Percentiles rank a stretch among this genome's conserved stretches.
phyloP scores from a whole-genome alignment of 2,113 vertebrate genomes.

The Opisthocomus hoazin region DNA sequence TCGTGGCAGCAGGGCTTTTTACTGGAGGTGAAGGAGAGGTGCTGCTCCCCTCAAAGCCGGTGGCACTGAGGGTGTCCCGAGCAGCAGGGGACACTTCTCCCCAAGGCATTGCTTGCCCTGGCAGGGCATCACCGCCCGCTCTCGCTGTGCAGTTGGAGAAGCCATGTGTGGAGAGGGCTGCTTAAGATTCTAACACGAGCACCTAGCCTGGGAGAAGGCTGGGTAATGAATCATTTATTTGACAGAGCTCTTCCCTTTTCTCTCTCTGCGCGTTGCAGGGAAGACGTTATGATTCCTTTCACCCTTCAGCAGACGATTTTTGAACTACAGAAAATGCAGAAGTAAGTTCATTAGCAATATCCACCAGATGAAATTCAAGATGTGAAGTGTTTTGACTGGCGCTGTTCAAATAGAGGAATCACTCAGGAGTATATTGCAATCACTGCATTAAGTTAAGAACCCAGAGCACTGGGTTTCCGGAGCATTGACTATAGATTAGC shows the following conservation, averaged over 20 bases:
- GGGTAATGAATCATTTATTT: background rate
- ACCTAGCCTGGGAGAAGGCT: background rate
- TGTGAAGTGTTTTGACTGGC: background rate
- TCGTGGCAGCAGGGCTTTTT: background rate
- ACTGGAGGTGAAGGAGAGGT: background rate
- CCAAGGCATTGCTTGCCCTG: fast-evolving
- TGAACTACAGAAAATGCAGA: background rate
- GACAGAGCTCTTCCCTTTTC: background rate
- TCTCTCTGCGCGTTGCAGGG: background rate
- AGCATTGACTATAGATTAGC: slow-evolving; percentile 36
- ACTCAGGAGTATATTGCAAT: background rate
- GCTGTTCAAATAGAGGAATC: background rate
- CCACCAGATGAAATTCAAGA: background rate
- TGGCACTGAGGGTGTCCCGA: background rate
- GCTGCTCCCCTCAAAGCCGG: background rate
- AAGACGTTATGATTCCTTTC: background rate
- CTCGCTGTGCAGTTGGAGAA: background rate
- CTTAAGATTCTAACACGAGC: background rate
- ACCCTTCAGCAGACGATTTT: background rate
- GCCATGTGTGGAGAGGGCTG: background rate
- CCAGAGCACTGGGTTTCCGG: background rate
- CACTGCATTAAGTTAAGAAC: slow-evolving; percentile 11
- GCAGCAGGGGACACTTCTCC: background rate
- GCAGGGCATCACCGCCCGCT: fast-evolving
- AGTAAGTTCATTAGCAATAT: background rate